phyloP scores from a whole-genome alignment of 2,797 vertebrate species.

The Todus mexicanus region DNA sequence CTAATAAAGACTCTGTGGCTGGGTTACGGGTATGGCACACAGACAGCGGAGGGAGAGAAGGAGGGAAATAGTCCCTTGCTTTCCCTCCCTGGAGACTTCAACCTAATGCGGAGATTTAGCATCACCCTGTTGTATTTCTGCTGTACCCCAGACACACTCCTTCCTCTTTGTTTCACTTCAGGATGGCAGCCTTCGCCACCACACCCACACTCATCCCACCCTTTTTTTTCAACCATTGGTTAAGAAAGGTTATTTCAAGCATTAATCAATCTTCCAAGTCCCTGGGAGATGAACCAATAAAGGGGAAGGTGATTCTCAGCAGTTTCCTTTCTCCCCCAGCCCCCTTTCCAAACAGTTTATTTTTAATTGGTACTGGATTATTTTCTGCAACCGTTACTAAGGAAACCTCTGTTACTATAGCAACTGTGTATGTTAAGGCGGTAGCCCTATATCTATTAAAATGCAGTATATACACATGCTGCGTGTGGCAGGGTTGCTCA shows the following conservation, averaged over 20 bases:
- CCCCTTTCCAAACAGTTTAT: conserved; percentile 75
- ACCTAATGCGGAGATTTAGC: background rate
- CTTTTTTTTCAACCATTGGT: background rate
- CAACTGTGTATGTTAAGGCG: conserved; percentile 76
- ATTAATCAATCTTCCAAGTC: conserved; percentile 34
- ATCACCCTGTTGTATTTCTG: background rate
- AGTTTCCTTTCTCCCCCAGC: conserved; percentile 46
- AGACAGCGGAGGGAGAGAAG: background rate
- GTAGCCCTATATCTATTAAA: conserved; percentile 71
- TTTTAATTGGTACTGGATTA: conserved; percentile 80
- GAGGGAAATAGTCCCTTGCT: background rate
- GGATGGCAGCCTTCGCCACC: background rate
- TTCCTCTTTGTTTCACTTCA: conserved; percentile 25
- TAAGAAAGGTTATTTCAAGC: conserved; percentile 20
- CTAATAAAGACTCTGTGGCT: conserved; percentile 30
- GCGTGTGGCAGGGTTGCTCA: background rate
- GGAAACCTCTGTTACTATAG: conserved; percentile 80
- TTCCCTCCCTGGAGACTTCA: background rate
- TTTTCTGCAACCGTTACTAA: conserved; percentile 79
- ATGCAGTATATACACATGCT: conserved; percentile 58
- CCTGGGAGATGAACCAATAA: conserved; percentile 50
- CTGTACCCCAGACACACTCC: background rate
- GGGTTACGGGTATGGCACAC: background rate
- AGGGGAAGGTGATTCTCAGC: conserved; percentile 40
- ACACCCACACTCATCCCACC: background rate